Base-by-base conservation (phyloP, 1,140 invertebrate species). In the Schlechtendalia chinensis region DNA sequence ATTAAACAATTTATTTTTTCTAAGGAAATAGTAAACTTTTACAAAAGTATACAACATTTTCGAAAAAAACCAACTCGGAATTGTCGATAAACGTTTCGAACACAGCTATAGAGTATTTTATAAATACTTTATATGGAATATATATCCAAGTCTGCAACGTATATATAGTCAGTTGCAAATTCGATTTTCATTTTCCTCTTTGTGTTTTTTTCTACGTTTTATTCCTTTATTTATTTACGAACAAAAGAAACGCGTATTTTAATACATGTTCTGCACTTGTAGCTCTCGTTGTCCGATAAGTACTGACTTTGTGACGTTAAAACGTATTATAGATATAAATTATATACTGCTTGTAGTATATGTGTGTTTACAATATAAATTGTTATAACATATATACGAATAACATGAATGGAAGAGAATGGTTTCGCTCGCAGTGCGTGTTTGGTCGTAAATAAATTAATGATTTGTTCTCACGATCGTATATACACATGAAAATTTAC, bases 361-460 rank as follows among this genome's bases (percentile, higher is more conserved):
- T n/a, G 32, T 39, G 32, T 4, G 32, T 39, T 3, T 39, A 39
- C 3, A 39, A 39, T 39, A 39, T 39, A 39, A 39, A 39, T 39
- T 39, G 32, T 39, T 39, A 19, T 61, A 39, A 14, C 29, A 47
- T 19, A 45, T 54, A 10, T 50, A 47, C 45, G 47, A 39, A 39
- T 39, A 39, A 39, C 16, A 27, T 24, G 45, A 69, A 69, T 19
- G 22, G 22, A 69, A 69, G 14, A 19, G 39, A 69, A 50, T 19
- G 67, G 67, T 45, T 11, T 67, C 39, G 39, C 12, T 67, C 8
- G 32, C n/a, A 19, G 65, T 39, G 65, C 19, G n/a, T 67, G 65
- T 67, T 67, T 27, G 47, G 22, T 69, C 67, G 45, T 69, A 69
- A 69, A 47, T 69, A 69, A 69, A 50, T 50, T 69, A 69, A 69